Conservation (phyloP, 1,140 invertebrate species). For the Pogonomyrmex barbatus region DNA sequence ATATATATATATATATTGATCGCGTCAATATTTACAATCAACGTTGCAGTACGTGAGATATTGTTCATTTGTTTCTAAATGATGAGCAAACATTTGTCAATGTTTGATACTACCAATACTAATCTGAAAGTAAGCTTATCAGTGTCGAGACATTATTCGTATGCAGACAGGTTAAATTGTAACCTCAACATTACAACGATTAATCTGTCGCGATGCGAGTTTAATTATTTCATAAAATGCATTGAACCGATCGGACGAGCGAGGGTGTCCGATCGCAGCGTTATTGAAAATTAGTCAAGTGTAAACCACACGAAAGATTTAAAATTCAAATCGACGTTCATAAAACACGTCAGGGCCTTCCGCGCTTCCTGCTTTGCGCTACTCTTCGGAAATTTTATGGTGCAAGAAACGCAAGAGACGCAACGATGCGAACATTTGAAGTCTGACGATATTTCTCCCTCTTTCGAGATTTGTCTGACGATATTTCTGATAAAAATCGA, state of each 20-base stretch:
- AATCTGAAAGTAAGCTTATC: slow-evolving; percentile 49
- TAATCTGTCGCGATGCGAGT: slow-evolving; percentile 57
- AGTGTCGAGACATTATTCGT: slow-evolving; percentile 49
- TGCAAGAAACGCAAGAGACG: slow-evolving; percentile 68
- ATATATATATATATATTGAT: background rate
- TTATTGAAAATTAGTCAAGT: slow-evolving; percentile 73
- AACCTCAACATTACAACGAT: slow-evolving; percentile 44
- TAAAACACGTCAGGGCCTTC: slow-evolving; percentile 64
- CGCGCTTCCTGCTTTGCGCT: slow-evolving; percentile 38
- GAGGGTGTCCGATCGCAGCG: background rate
- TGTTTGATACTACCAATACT: slow-evolving; percentile 45
- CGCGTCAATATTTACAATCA: slow-evolving; percentile 39
- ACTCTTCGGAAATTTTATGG: slow-evolving; percentile 68
- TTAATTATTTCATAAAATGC: slow-evolving; percentile 61
- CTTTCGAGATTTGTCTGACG: slow-evolving; percentile 53
- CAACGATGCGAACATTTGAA: slow-evolving; percentile 64
- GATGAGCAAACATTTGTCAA: slow-evolving; percentile 40
- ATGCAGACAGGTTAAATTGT: slow-evolving; percentile 52
- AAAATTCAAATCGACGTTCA: slow-evolving; percentile 74
- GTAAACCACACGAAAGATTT: slow-evolving; percentile 69
- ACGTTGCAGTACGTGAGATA: slow-evolving; percentile 26
- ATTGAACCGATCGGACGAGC: slow-evolving; percentile 21
- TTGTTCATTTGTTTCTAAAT: slow-evolving; percentile 57
- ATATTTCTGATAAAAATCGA: slow-evolving; percentile 62
- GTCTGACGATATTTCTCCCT: slow-evolving; percentile 69